Base-by-base conservation (phyloP, 2,888 invertebrate genomes). In the Yponomeuta evonymella region DNA sequence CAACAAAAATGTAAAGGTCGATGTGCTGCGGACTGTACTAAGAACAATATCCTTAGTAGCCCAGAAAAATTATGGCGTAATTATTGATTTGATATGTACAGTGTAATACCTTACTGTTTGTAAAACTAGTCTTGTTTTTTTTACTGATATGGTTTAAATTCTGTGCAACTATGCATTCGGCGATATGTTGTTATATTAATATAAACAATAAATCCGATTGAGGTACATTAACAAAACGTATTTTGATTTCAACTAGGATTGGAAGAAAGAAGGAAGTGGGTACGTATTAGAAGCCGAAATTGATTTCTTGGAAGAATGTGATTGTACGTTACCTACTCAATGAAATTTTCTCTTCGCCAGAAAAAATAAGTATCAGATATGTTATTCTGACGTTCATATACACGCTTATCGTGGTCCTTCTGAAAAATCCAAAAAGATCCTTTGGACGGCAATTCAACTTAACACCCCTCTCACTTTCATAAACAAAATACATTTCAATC, bases 381-480 rank as follows among this genome's bases (percentile, higher is more conserved):
- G 5, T 58, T 58, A 58, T 58, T 58, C 15, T 58, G 12, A 58
- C 43, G 43, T 43, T 43, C 43, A 43, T 43, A 8, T 58, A 6
- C 51, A 58, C 15, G 12, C 12, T 51, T 58, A 58, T 58, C 51
- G 81, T 84, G 84, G 85, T 87, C 85, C 85, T 82, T 79, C n/a
- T 23, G 48, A 67, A 74, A 77, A 76, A 75, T 77, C 75, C 74
- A 75, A 77, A 78, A 80, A 81, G 83, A 83, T 84, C 84, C 33
- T 10, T 81, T 84, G 87, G 87, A 87, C 87, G 87, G 87, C 78
- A 78, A 77, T 74, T 74, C 72, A 74, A 75, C 76, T 76, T 73
- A 72, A 77, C 67, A 68, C 74, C 77, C 77, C 12, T 58, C 51
- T 58, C 3, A 4, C 12, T 58, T 58, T 58, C 15, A 15, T 58